A percentile compares a stretch with the other conserved stretches of the same genome.
Conservation (phyloP, 2,888 invertebrate species). For the Suillia variegata region DNA sequence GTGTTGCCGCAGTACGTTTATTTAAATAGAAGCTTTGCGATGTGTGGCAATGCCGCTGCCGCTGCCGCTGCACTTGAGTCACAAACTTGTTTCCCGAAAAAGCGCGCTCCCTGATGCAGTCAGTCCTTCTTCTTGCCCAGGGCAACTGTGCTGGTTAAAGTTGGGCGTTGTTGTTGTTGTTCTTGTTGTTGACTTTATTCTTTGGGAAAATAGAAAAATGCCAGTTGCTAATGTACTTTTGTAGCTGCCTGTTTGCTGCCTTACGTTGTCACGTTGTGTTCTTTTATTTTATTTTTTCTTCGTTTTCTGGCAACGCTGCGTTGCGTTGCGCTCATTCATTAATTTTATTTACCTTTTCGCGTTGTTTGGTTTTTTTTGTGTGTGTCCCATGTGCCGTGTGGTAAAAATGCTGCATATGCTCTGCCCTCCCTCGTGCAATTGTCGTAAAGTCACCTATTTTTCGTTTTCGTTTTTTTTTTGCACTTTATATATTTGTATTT, state of each 20-base stretch:
- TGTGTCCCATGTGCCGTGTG: background rate
- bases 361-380: constrained; percentile 26
- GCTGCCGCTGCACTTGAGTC: constrained; percentile 3
- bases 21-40: no score
- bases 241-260: background rate
- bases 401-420: no score
- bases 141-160: no score
- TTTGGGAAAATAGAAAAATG: constrained; percentile 1
- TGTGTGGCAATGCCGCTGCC: background rate
- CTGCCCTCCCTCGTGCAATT: background rate
- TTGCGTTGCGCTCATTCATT: constrained; percentile 10
- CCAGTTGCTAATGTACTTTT: background rate
- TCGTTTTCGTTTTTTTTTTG: background rate
- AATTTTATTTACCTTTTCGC: constrained; percentile 29
- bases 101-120: background rate
- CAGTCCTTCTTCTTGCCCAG: background rate
- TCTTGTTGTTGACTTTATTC: background rate
- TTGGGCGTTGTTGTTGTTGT: no score
- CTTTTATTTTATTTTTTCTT: no score
- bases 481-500: background rate
- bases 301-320: background rate
- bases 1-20: no score
- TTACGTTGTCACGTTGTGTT: no score
- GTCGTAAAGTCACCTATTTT: constrained; percentile 3
- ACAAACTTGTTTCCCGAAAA: background rate